phyloP scores from a whole-genome alignment of 2,888 invertebrate genomes.

The Callyntrura sp. region DNA sequence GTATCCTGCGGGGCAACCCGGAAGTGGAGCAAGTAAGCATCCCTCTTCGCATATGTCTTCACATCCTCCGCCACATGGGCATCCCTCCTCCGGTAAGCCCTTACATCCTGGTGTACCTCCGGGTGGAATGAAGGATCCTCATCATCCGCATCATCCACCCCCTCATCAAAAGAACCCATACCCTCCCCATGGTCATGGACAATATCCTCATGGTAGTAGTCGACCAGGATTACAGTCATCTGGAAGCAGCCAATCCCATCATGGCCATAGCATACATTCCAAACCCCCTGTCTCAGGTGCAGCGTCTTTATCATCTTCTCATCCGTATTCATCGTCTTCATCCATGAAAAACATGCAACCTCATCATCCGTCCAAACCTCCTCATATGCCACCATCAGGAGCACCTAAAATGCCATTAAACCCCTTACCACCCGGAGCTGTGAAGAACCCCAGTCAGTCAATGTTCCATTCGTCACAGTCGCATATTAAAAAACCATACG shows the following conservation, averaged over 20 bases:
- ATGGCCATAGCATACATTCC: constrained; percentile 78
- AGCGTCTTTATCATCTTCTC: constrained; percentile 55
- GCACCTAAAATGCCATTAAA: constrained; percentile 63
- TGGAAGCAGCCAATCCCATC: constrained; percentile 74
- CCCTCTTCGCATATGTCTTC: constrained; percentile 55
- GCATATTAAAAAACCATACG: constrained; percentile 75
- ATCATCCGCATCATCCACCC: constrained; percentile 75
- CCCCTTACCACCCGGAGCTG: constrained; percentile 65
- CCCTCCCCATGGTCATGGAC: constrained; percentile 73
- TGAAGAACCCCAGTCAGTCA: constrained; percentile 74
- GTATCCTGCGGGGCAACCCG: constrained; percentile 61
- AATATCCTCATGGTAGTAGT: constrained; percentile 71
- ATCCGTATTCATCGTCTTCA: constrained; percentile 59
- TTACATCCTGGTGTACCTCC: constrained; percentile 72
- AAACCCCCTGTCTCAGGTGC: constrained; percentile 67
- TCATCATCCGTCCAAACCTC: constrained; percentile 77
- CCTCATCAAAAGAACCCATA: constrained; percentile 69
- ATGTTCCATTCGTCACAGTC: constrained; percentile 72
- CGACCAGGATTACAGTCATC: constrained; percentile 72
- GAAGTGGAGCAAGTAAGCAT: constrained; percentile 66
- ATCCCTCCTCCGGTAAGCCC: constrained; percentile 58
- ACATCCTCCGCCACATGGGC: constrained; percentile 65
- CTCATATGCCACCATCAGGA: constrained; percentile 65
- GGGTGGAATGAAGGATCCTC: constrained; percentile 67
- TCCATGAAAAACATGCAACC: constrained; percentile 73